Evolutionary conservation across 1,140 invertebrate species (phyloP).

Genomic region (Habropoda laboriosa): DNA sequence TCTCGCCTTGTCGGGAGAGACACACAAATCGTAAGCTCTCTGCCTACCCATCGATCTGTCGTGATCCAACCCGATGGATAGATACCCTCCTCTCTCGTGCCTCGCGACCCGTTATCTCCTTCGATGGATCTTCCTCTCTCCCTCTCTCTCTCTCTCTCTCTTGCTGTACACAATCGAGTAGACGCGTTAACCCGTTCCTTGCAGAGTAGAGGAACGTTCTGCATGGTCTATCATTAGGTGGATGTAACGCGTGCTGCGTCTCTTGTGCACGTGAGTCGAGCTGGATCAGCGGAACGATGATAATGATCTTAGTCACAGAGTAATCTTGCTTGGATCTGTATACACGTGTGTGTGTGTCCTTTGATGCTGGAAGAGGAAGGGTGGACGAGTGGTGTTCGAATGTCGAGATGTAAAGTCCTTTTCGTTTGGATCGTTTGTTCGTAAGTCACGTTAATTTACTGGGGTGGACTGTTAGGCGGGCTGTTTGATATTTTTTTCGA

Average conservation of each 20-base stretch:
- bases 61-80: slow-evolving; percentile 16
- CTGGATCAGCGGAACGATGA: not conserved
- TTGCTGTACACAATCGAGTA: not conserved
- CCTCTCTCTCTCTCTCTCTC: too few relatives aligned
- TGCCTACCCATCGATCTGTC: slow-evolving; percentile 18
- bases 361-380: not conserved
- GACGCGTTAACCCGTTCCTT: too few relatives aligned
- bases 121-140: slow-evolving; percentile 29
- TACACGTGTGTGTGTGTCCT: not conserved
- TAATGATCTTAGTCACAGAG: not conserved
- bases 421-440: too few relatives aligned
- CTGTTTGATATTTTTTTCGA: too few relatives aligned
- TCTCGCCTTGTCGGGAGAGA: slow-evolving; percentile 10
- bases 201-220: not conserved
- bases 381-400: not conserved
- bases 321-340: not conserved
- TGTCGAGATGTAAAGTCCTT: not conserved
- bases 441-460: too few relatives aligned
- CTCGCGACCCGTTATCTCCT: not conserved
- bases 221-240: not conserved
- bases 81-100: not conserved
- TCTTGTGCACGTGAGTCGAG: not conserved
- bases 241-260: not conserved
- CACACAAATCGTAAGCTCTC: slow-evolving; percentile 7
- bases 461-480: too few relatives aligned